Evolutionary conservation across 2,113 vertebrate species (phyloP).

Genomic region (Stomatorhinus ivindoensis): DNA sequence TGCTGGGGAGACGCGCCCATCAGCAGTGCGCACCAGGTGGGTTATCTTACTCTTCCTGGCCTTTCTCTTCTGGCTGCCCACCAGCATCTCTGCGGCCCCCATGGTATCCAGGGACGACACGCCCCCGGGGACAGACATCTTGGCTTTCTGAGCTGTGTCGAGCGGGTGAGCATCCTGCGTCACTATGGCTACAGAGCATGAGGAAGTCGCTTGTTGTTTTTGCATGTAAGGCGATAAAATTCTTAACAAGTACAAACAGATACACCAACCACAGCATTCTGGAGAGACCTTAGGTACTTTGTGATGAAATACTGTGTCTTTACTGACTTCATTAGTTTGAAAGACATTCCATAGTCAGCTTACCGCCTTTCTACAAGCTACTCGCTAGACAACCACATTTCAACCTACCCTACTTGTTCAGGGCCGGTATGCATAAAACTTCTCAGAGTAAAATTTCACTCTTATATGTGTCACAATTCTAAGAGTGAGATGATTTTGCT

Average conservation of each 20-base stretch:
- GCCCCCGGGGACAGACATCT: conserved; percentile 58
- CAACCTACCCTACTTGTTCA: background rate
- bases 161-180: conserved; percentile 64
- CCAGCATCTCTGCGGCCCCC: conserved; percentile 74
- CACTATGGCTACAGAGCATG: conserved; percentile 60
- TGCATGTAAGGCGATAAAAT: background rate
- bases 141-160: conserved; percentile 65
- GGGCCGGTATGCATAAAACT: too few relatives aligned
- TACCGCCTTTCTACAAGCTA: background rate
- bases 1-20: conserved; percentile 81
- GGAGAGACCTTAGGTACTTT: background rate
- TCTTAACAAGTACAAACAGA: background rate
- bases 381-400: background rate
- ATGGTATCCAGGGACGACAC: conserved; percentile 67
- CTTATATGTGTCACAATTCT: too few relatives aligned
- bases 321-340: background rate
- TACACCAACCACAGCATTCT: background rate
- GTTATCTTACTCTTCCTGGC: conserved; percentile 97
- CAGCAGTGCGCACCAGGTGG: conserved; percentile 86
- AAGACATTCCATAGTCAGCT: background rate
- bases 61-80: conserved; percentile 98
- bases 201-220: background rate
- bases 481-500: too few relatives aligned
- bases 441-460: too few relatives aligned
- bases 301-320: background rate